Evolutionary conservation across 1,140 invertebrate species (phyloP), one percentile per base, ranked within the genome.

Genomic region (Sitophilus oryzae): DNA sequence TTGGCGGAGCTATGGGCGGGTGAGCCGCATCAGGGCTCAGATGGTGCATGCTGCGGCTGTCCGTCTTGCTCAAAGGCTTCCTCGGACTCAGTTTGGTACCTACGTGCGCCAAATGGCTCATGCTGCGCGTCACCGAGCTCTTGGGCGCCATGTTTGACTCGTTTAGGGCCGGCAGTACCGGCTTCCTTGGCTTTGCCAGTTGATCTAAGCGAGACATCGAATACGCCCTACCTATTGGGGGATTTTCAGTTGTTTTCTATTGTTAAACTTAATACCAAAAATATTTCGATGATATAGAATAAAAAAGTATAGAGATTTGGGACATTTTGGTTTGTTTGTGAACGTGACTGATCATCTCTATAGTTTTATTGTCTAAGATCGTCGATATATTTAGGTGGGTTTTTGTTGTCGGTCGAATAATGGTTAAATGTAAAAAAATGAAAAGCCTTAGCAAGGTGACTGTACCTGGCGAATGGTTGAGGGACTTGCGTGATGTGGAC

Each of bases 191-290:
- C 73, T 83, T 83, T 63, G 86, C 78, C 73, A 91, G 77, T 68
- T 86, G 82, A 79, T 93, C 90, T 77, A 93, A 80, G 66, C 91
- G 83, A 65, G 89, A 88, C 89, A 93, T 91, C 68, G 89, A 92
- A 77, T 87, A 88, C 65, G 90, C 89, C 82, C 89, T 91, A 86
- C 85, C 53, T 56, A 36, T 38, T n/a, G 44, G 25, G 44, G 40
- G 20, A n/a, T n/a, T n/a, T n/a, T n/a, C n/a, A n/a, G n/a, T n/a
- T n/a, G n/a, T n/a, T n/a, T n/a, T n/a, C n/a, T n/a, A n/a, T n/a
- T n/a, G n/a, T n/a, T n/a, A n/a, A n/a, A n/a, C n/a, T n/a, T n/a
- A n/a, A n/a, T n/a, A n/a, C n/a, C n/a, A n/a, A n/a, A n/a, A n/a
- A n/a, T n/a, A n/a, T n/a, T n/a, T n/a, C n/a, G n/a, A n/a, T n/a